These are phyloP conservation scores for Crotalus horridus DNA, from an alignment of 2,113 vertebrate genomes.

Conservation along the genomic window DNA sequence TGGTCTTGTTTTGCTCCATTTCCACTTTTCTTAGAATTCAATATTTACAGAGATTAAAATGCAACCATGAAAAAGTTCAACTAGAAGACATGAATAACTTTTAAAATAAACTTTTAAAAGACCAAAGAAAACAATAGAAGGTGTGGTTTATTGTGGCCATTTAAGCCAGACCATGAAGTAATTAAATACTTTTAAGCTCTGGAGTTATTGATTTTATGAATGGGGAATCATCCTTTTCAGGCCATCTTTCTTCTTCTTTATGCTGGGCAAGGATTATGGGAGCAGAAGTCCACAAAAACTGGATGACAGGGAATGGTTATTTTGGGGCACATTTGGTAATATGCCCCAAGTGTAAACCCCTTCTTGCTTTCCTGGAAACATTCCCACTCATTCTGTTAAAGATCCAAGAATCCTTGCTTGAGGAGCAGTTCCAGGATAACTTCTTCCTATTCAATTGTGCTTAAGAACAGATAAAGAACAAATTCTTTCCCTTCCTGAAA, in stretches of 20 bases:
- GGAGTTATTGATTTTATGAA: neutral
- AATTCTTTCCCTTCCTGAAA: neutral
- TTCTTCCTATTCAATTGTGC: neutral
- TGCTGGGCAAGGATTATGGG: neutral
- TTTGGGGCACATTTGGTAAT: neutral
- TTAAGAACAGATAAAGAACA: neutral
- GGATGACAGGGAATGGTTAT: neutral
- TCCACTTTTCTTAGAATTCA: slow-evolving; percentile 55
- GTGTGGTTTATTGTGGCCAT: neutral
- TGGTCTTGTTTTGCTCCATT: slow-evolving; percentile 58
- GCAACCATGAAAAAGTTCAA: slow-evolving; percentile 55
- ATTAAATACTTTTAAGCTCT: neutral
- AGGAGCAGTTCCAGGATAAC: neutral
- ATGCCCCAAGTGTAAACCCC: neutral
- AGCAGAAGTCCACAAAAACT: neutral
- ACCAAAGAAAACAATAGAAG: slow-evolving; percentile 50
- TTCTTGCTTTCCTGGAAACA: neutral
- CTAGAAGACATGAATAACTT: slow-evolving; percentile 52
- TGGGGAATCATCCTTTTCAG: neutral
- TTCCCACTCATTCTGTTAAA: neutral
- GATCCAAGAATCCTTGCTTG: neutral
- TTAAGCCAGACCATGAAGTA: neutral
- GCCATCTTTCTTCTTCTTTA: neutral
- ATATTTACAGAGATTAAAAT: slow-evolving; percentile 61
- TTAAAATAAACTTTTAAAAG: slow-evolving; percentile 22